These are phyloP conservation scores for Fratercula arctica DNA, from an alignment of 2,797 vertebrate species.

Conservation along the genomic window DNA sequence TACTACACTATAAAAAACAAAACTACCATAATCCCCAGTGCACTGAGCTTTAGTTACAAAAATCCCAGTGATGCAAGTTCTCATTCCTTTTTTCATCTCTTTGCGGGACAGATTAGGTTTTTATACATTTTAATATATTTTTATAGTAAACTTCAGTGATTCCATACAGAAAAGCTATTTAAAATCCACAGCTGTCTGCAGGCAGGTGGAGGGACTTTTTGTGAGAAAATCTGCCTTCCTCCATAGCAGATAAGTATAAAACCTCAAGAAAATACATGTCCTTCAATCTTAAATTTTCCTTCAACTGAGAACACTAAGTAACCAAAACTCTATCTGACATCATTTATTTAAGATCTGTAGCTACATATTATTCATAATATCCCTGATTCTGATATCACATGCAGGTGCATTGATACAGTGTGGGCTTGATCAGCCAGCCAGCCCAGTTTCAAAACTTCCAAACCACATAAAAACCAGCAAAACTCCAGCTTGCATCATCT, in stretches of 20 bases:
- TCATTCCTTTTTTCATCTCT: neutral
- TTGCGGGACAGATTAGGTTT: neutral
- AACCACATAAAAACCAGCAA: neutral
- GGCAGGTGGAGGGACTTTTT: neutral
- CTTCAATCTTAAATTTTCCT: neutral
- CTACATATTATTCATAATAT: neutral
- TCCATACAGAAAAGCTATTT: neutral
- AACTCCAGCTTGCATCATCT: neutral
- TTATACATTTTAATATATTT: neutral
- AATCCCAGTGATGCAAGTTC: neutral
- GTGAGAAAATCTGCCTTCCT: neutral
- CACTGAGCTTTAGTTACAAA: neutral
- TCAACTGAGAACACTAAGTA: neutral
- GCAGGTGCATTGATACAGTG: neutral
- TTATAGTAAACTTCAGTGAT: slow-evolving; percentile 29
- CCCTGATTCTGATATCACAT: neutral
- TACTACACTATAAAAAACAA: slow-evolving; percentile 28
- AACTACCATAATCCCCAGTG: slow-evolving; percentile 30
- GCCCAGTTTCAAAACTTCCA: neutral
- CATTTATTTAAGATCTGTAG: neutral
- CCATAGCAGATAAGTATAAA: neutral
- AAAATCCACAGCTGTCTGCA: slow-evolving; percentile 24
- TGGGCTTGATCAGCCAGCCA: neutral
- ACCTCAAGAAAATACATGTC: neutral
- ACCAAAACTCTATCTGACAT: neutral